Evolutionary conservation across 2,113 vertebrate species (phyloP), one percentile per base, ranked within the genome.

Genomic region (Electrona antarctica): DNA sequence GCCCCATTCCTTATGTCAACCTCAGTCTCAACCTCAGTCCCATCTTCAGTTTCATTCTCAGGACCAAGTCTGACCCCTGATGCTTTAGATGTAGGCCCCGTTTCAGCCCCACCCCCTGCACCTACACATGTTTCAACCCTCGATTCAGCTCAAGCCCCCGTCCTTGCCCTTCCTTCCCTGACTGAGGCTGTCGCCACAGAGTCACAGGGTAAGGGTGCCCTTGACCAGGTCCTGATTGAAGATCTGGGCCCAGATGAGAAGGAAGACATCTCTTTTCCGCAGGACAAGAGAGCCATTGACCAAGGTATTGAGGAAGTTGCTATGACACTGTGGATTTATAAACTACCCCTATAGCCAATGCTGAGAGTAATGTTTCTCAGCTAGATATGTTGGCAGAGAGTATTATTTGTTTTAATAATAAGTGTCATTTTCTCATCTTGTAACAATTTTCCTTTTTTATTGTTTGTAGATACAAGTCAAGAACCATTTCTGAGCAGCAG

Each of bases 241-340:
- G 93, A 93, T 59, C 61, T 93, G 69, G 89, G 88, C 8, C 80
- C 91, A n/a, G 92, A 93, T 66, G 90, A 93, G 62, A 70, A 91
- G 12, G 88, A 91, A n/a, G 84, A 91, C 45, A 7, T 77, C 13
- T 13, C 62, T 41, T 6, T 46, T 48, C 64, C 71, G 41, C 71
- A 82, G 71, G 87, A 84, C 2, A 60, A 82, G 52, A 14, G 51
- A 50, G 9, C 55, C 33, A 67, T 64, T 14, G 81, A 77, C 48
- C 73, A 85, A 87, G 84, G 79, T 88, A 74, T 65, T 65, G 13
- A 56, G 13, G 41, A 10, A 41, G 33, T 41, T 7, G 86, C 80
- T 68, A 41, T 83, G 74, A 67, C 4, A 45, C 45, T 21, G 7
- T 21, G 21, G 21, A 21, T 21, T 21, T 13, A 10, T 45, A 54